These are phyloP conservation scores for Muschampia plurimacula DNA, from an alignment of 2,888 invertebrate genomes.

Conservation along the genomic window DNA sequence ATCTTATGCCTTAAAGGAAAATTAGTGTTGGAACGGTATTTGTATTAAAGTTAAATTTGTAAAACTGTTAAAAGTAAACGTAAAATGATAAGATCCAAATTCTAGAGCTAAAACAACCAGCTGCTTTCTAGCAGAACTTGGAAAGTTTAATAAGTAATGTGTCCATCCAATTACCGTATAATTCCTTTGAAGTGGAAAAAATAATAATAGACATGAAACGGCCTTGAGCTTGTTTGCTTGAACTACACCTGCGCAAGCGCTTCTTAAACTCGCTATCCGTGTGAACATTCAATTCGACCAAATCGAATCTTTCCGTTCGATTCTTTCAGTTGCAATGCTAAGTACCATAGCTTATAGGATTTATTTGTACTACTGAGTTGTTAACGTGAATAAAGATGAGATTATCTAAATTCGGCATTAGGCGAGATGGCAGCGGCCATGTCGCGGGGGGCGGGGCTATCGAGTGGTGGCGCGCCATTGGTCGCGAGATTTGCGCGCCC, in stretches of 20 bases:
- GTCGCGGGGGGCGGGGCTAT: constrained; percentile 74
- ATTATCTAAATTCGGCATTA: constrained; percentile 78
- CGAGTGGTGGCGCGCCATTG: constrained; percentile 70
- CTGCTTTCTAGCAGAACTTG: not conserved
- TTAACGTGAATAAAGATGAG: constrained; percentile 38
- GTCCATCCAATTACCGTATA: constrained; percentile 7
- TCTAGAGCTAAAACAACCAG: not conserved
- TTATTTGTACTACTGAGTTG: constrained; percentile 9
- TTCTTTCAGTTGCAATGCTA: not conserved
- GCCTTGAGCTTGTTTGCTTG: constrained; percentile 6
- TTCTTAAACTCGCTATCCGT: not conserved
- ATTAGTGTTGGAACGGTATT: not conserved
- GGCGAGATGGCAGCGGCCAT: constrained; percentile 75
- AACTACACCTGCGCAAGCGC: constrained; percentile 11
- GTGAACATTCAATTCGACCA: not conserved
- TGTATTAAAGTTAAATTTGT: not conserved
- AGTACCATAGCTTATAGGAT: not conserved
- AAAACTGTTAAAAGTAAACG: not conserved
- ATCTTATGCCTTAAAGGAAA: not conserved
- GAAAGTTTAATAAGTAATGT: not conserved
- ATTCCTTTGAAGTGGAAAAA: not conserved
- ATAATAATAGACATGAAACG: not conserved
- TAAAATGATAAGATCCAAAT: not conserved
- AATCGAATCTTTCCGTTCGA: not conserved
- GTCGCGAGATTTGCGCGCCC: constrained; percentile 68